Evolutionary conservation across 2,888 invertebrate species (phyloP).

Genomic region (Ormyrus nitidulus): DNA sequence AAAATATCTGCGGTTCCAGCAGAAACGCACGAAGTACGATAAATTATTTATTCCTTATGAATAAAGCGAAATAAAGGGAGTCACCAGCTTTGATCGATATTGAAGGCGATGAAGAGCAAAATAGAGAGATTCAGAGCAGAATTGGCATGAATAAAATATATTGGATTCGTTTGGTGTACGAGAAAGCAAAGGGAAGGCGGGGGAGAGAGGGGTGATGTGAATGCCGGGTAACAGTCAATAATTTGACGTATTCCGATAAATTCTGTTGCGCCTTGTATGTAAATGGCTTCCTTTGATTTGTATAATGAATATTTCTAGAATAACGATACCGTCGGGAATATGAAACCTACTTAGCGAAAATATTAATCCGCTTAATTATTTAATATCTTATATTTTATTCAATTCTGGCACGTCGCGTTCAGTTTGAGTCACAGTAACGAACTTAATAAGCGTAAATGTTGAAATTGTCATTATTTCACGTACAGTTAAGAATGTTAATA

Average conservation of each 20-base stretch:
- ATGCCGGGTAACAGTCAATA: slow-evolving; percentile 21
- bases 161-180: background rate
- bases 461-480: too few species aligned
- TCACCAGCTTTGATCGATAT: background rate
- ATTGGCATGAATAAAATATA: background rate
- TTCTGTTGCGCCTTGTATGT: background rate
- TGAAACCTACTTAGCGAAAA: too few species aligned
- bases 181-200: background rate
- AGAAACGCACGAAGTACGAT: background rate
- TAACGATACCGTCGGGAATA: background rate
- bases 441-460: too few species aligned
- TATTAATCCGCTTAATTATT: too few species aligned
- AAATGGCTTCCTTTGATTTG: slow-evolving; percentile 7
- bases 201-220: background rate
- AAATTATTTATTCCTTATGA: slow-evolving; percentile 14
- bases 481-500: too few species aligned
- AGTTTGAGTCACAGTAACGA: too few species aligned
- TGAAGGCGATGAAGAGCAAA: background rate
- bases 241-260: slow-evolving; percentile 11
- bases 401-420: too few species aligned
- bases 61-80: background rate
- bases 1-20: too few species aligned
- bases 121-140: background rate
- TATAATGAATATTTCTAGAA: slow-evolving; percentile 2
- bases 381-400: too few species aligned